Conservation (phyloP, 2,888 invertebrate genomes). For the Phyto melanocephala region DNA sequence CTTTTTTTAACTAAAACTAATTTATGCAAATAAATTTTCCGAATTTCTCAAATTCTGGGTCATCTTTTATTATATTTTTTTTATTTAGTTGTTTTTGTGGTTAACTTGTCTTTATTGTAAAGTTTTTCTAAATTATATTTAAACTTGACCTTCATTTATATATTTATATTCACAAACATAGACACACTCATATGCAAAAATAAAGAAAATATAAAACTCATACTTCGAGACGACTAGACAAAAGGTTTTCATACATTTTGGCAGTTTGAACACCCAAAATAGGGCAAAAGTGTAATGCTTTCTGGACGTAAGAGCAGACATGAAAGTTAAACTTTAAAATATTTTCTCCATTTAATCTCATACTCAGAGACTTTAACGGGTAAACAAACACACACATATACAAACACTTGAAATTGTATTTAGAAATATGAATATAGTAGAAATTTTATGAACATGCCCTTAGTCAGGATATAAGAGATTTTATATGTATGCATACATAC, state of each 20-base stretch:
- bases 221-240: not conserved
- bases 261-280: not conserved
- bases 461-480: conserved; percentile 35
- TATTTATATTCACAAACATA: not conserved
- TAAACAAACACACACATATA: not conserved
- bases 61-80: conserved; percentile 4
- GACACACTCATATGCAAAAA: not conserved
- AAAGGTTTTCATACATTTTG: not conserved
- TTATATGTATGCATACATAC: not conserved
- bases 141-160: conserved; percentile 57
- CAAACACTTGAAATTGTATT: not conserved
- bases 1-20: not conserved
- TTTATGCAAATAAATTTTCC: not conserved
- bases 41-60: conserved; percentile 31
- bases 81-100: not conserved
- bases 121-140: conserved; percentile 42
- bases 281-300: conserved; percentile 16
- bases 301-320: conserved; percentile 56
- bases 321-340: conserved; percentile 42
- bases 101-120: conserved; percentile 23
- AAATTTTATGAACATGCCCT: not conserved
- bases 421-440: not conserved
- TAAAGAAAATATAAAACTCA: not conserved
- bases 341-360: not conserved
- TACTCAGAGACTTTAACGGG: not conserved